phyloP scores from a whole-genome alignment of 2,113 vertebrate genomes.

The Ia io region DNA sequence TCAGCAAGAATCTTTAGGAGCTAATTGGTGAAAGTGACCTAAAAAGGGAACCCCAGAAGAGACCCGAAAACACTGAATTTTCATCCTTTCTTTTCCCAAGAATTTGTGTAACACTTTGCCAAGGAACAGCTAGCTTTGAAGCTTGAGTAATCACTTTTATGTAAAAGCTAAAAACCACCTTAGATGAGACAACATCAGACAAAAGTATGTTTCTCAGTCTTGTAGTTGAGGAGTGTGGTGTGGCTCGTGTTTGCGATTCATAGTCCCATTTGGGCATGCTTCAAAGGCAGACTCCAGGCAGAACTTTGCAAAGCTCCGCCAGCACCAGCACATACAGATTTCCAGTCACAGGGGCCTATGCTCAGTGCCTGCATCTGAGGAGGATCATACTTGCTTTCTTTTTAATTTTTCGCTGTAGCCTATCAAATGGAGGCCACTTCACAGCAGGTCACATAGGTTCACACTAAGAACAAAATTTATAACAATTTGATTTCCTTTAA shows the following conservation, averaged over 20 bases:
- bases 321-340: not conserved
- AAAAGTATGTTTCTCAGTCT: not conserved
- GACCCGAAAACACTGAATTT: not conserved
- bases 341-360: not conserved
- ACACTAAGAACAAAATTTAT: conserved; percentile 22
- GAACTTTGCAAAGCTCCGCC: not conserved
- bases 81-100: not conserved
- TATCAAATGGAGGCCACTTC: conserved; percentile 46
- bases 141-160: conserved; percentile 14
- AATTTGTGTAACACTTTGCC: conserved; percentile 14
- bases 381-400: conserved; percentile 21
- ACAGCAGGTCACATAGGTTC: not conserved
- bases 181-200: conserved; percentile 35
- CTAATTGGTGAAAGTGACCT: conserved; percentile 58
- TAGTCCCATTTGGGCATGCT: conserved; percentile 47
- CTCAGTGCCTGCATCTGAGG: conserved; percentile 3
- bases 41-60: conserved; percentile 18
- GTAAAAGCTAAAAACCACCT: conserved; percentile 42
- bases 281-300: conserved; percentile 56
- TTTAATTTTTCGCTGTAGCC: conserved; percentile 41
- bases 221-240: not conserved
- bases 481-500: conserved; percentile 29
- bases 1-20: conserved; percentile 54
- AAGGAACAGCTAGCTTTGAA: conserved; percentile 40
- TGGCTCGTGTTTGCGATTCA: not conserved